phyloP scores from a whole-genome alignment of 1,140 invertebrate species.

The Brachionus asplanchnoidis region DNA sequence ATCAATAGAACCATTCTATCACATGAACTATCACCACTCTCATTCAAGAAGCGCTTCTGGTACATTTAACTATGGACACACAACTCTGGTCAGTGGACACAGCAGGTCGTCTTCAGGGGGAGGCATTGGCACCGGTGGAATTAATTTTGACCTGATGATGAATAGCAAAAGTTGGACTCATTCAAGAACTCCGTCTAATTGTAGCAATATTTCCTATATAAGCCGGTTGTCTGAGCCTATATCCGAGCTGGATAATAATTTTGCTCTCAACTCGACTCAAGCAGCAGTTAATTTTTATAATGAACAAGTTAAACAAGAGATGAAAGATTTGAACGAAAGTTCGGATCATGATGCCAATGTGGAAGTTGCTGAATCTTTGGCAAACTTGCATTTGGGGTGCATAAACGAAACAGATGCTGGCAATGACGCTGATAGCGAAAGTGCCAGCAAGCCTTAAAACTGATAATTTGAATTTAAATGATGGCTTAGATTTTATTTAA shows the following conservation, averaged over 20 bases:
- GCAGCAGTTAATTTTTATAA: conserved; percentile 19
- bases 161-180: conserved; percentile 25
- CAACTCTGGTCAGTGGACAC: not conserved
- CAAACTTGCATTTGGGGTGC: conserved; percentile 21
- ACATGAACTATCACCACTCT: conserved; percentile 12
- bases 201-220: conserved; percentile 36
- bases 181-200: conserved; percentile 38
- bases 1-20: conserved; percentile 15
- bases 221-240: conserved; percentile 34
- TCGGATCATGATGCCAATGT: not conserved
- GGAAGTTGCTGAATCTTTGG: not conserved
- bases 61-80: conserved; percentile 25
- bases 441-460: not conserved
- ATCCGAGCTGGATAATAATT: not conserved
- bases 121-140: not conserved
- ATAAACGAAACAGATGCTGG: conserved; percentile 27
- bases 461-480: not conserved
- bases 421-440: conserved; percentile 30
- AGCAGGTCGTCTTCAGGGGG: not conserved
- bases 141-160: not conserved
- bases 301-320: conserved; percentile 35
- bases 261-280: not conserved
- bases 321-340: not conserved
- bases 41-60: conserved; percentile 35
- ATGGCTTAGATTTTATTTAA: not conserved